Evolutionary conservation across 1,140 invertebrate genomes (phyloP).

Genomic region (Rhyzopertha dominica): DNA sequence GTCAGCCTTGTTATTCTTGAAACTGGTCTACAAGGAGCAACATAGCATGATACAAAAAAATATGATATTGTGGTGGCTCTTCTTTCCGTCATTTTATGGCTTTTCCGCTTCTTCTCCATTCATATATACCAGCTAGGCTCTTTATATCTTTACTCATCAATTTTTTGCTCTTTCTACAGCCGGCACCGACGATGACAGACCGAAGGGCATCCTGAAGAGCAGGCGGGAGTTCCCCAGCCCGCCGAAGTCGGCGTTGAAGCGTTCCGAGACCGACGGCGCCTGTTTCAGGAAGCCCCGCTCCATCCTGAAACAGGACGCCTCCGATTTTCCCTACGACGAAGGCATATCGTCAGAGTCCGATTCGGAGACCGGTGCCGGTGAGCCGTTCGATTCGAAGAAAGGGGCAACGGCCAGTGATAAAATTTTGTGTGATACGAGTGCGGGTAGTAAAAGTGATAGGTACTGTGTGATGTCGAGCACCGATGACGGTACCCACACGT

Average conservation of each 20-base stretch:
- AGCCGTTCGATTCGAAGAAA: slow-evolving; percentile 3
- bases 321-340: slow-evolving; percentile 35
- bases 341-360: slow-evolving; percentile 41
- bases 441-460: slow-evolving; percentile 3
- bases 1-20: too few species aligned
- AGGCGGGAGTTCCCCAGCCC: slow-evolving; percentile 10
- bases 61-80: too few species aligned
- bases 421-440: background rate
- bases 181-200: slow-evolving; percentile 11
- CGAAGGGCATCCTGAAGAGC: slow-evolving; percentile 30
- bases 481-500: slow-evolving; percentile 37
- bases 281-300: slow-evolving; percentile 24
- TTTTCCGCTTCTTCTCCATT: too few species aligned
- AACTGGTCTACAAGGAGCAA: too few species aligned
- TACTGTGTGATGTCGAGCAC: slow-evolving; percentile 11
- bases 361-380: slow-evolving; percentile 27
- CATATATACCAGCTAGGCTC: too few species aligned
- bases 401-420: background rate
- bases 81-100: too few species aligned
- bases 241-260: slow-evolving; percentile 12
- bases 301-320: too few species aligned
- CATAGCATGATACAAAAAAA: too few species aligned
- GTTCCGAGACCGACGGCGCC: slow-evolving; percentile 14
- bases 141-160: too few species aligned
- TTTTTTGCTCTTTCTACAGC: slow-evolving; percentile 13